These are phyloP conservation scores for Nesoenas mayeri DNA, from an alignment of 2,113 vertebrate species.

Conservation along the genomic window DNA sequence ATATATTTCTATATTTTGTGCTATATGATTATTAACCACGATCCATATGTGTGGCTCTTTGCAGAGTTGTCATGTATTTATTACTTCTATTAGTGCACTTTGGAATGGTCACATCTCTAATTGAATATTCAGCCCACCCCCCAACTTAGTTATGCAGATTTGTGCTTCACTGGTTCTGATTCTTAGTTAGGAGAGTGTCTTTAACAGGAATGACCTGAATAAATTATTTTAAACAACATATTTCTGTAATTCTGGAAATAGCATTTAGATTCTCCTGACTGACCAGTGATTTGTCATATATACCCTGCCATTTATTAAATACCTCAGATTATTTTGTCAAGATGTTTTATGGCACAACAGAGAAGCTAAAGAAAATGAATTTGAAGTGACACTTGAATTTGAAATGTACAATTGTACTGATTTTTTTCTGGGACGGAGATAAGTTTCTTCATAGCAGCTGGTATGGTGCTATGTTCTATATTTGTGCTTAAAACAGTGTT, in stretches of 20 bases:
- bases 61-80: fast-evolving
- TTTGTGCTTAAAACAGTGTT: neutral
- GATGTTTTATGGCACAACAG: neutral
- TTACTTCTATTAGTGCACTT: neutral
- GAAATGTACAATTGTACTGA: fast-evolving
- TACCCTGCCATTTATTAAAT: neutral
- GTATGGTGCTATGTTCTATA: too few relatives aligned
- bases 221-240: neutral
- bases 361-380: neutral
- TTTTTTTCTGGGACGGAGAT: neutral
- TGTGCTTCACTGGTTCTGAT: neutral
- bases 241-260: neutral
- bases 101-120: neutral
- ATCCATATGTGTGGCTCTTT: neutral
- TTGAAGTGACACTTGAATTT: neutral
- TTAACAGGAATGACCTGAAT: neutral
- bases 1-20: neutral
- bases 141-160: neutral
- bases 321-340: neutral
- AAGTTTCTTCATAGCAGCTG: neutral
- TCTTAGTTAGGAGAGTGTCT: neutral
- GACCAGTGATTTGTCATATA: neutral
- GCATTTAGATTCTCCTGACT: neutral
- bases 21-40: neutral
- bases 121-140: neutral